Base-by-base conservation (phyloP, 2,113 vertebrate species). In the Leptocoma aspasia region DNA sequence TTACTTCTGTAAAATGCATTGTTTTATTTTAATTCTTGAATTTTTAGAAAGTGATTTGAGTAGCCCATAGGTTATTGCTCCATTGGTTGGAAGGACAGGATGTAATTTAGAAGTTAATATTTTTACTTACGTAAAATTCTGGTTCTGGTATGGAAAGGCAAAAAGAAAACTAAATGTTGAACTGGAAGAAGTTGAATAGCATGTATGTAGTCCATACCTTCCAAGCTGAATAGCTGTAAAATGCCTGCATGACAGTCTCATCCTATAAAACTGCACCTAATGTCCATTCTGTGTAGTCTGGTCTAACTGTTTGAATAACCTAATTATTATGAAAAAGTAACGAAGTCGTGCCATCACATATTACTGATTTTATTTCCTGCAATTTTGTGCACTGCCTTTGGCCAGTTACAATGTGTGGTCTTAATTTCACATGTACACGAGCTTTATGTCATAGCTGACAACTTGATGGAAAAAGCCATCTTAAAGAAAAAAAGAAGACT, bases 321-420 rank as follows among this genome's bases (percentile, higher is more conserved):
- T 86, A 31, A 41, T 53, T 57, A n/a, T 47, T 70, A 61, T 17
- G 28, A 66, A 61, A 68, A 70, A 63, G 31, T 24, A 41, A 28
- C 20, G 0, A 87, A 78, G 31, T 22, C 0, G 0, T 82, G 35
- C n/a, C 30, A 24, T 65, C 23, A 3, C 21, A 12, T 50, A 17
- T 50, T 50, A 66, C 50, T 42, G 61, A 52, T 44, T n/a, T 73
- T 26, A 35, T 71, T 76, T 92, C 35, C 27, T 79, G 18, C 49
- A 79, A 10, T 42, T 33, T 10, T 63, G 39, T 84, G 39, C 13
- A 7, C 60, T 66, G n/a, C 12, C 33, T 87, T 84, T 78, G 56
- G 33, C 54, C 56, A 66, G 41, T 57, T 27, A 31, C 21, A 59
- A 6, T 13, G 13, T 7, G 0, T 53, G 8, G 44, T 83, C 21